Conservation (phyloP, 2,888 invertebrate species). For the Cosmia pyralina region DNA sequence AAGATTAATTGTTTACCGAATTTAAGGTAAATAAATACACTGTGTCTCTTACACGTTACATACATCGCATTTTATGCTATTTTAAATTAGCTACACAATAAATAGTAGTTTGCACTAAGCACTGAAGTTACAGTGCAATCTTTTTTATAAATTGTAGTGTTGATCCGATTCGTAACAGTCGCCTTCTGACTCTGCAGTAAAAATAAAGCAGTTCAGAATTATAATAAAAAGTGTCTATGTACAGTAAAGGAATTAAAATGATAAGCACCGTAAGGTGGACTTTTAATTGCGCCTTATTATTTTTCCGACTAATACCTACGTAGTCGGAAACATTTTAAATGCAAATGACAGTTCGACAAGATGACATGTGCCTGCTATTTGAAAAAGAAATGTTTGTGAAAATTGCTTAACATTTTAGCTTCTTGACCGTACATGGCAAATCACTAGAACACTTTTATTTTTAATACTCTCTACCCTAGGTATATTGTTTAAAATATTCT, state of each 20-base stretch:
- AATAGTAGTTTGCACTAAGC: slow-evolving; percentile 40
- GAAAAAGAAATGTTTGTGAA: neutral
- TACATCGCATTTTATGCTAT: slow-evolving; percentile 14
- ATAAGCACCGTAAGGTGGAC: neutral
- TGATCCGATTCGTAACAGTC: neutral
- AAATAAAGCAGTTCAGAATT: slow-evolving; percentile 2
- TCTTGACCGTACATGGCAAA: neutral
- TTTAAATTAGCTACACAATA: slow-evolving; percentile 38
- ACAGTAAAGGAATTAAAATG: slow-evolving; percentile 11
- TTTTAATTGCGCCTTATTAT: neutral
- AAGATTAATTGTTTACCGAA: slow-evolving; percentile 17
- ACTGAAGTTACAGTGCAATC: slow-evolving; percentile 1
- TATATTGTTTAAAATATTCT: neutral
- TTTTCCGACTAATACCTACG: neutral
- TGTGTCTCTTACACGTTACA: slow-evolving; percentile 28
- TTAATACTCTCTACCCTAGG: neutral
- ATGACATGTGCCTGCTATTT: neutral
- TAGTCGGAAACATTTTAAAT: too few species aligned
- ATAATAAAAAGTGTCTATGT: neutral
- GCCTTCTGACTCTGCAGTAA: slow-evolving; percentile 4
- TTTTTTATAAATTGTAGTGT: slow-evolving; percentile 8
- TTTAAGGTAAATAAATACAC: neutral
- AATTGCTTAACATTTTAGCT: neutral
- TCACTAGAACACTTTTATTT: neutral
- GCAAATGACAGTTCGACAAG: neutral